phyloP scores from a whole-genome alignment of 2,888 invertebrate species.

The Sminthurinus aureus region DNA sequence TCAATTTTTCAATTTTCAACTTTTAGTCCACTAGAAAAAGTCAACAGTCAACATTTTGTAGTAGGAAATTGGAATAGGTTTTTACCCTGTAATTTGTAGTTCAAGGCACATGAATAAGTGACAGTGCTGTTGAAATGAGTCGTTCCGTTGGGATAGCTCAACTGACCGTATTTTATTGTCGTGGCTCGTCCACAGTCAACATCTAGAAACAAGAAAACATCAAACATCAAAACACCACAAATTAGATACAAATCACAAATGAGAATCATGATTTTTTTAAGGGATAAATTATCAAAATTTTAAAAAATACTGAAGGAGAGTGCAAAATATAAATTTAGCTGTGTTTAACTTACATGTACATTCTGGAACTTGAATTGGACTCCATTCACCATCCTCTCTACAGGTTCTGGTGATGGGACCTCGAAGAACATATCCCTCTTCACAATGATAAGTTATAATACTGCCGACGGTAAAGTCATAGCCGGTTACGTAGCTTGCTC shows the following conservation, averaged over 20 bases:
- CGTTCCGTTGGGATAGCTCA: slow-evolving; percentile 76
- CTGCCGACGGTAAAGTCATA: slow-evolving; percentile 90
- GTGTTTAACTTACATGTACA: slow-evolving; percentile 77
- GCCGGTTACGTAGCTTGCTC: slow-evolving; percentile 86
- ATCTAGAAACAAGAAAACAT: slow-evolving; percentile 66
- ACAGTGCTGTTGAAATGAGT: slow-evolving; percentile 84
- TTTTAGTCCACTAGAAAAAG: too few species aligned
- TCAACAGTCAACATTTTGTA: neutral
- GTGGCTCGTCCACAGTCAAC: slow-evolving; percentile 88
- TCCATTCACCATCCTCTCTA: slow-evolving; percentile 82
- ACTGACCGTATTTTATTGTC: slow-evolving; percentile 78
- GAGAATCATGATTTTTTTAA: too few species aligned
- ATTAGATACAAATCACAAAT: slow-evolving; percentile 13
- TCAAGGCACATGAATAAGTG: slow-evolving; percentile 79
- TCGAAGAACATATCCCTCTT: slow-evolving; percentile 79
- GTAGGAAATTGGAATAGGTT: neutral
- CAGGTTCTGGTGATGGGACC: slow-evolving; percentile 75
- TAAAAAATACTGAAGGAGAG: neutral
- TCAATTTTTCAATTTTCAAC: too few species aligned
- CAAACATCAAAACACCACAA: slow-evolving; percentile 52
- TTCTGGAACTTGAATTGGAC: slow-evolving; percentile 74
- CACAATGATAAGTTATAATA: slow-evolving; percentile 86
- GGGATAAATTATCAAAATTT: slow-evolving; percentile 8
- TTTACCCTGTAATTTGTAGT: slow-evolving; percentile 72
- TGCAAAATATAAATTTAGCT: neutral